Percentiles rank a stretch among this genome's conserved stretches.
Evolutionary conservation across 2,888 invertebrate genomes (phyloP).

Genomic region (Drosophila kambysellisi): DNA sequence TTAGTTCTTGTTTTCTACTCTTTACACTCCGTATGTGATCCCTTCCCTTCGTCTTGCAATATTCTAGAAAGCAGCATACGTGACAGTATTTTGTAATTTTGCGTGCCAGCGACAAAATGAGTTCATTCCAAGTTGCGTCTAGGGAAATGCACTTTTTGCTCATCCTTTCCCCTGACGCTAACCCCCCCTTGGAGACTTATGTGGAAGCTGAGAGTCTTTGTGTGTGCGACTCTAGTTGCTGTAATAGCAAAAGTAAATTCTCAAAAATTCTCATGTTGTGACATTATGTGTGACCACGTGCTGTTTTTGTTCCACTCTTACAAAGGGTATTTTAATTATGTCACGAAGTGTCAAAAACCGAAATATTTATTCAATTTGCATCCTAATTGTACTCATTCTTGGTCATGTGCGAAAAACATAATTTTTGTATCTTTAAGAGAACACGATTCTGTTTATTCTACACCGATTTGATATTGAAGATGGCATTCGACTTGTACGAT

Average conservation of each 20-base stretch:
- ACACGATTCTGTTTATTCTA: background rate
- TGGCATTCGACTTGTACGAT: background rate
- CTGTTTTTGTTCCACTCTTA: conserved; percentile 28
- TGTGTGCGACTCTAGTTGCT: conserved; percentile 56
- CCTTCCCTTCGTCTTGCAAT: conserved; percentile 39
- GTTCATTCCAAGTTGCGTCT: conserved; percentile 62
- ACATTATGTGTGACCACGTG: conserved; percentile 49
- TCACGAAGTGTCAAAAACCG: conserved; percentile 6
- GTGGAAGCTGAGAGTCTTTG: conserved; percentile 44
- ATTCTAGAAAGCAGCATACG: conserved; percentile 81
- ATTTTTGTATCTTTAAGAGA: background rate
- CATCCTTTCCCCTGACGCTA: background rate
- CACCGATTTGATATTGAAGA: background rate
- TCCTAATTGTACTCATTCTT: conserved; percentile 55
- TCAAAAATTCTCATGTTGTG: conserved; percentile 36
- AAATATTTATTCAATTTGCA: conserved; percentile 35
- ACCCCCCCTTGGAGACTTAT: conserved; percentile 29
- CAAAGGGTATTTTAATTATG: conserved; percentile 12
- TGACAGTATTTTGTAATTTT: conserved; percentile 78
- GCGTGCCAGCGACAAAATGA: conserved; percentile 65
- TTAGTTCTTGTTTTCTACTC: conserved; percentile 28
- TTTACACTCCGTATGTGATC: conserved; percentile 6
- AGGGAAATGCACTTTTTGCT: conserved; percentile 54
- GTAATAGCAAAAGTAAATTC: conserved; percentile 55
- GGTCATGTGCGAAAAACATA: conserved; percentile 5